Evolutionary conservation across 2,888 invertebrate species (phyloP), one percentile per base, ranked within the genome.

Genomic region (Noctuana brunneofusca): DNA sequence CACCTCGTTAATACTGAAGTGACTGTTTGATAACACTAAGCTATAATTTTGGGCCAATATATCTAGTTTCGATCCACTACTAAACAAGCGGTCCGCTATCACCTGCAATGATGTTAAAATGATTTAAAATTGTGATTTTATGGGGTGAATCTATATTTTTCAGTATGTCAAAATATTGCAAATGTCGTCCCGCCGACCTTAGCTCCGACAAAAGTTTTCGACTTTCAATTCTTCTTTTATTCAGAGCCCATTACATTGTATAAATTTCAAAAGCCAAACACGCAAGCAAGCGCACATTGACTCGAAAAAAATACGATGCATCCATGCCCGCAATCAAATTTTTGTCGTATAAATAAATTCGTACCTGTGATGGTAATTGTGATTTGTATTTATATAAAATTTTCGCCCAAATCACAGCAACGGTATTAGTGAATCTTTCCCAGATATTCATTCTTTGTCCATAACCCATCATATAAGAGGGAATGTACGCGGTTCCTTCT

Each of bases 401-500:
- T 67, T 92, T 92, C 0, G 89, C 84, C 69, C 80, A 81, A 3
- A 86, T 68, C 0, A 86, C 83, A 6, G 87, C 81, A 32, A 89
- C 56, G 0, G 92, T 89, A 69, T 93, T 93, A 16, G 79, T 67
- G 48, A 92, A 75, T 71, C 93, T 79, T 71, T 93, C 87, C 76
- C 82, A 87, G 18, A 92, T 73, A 6, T 72, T 83, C 93, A 93
- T 93, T 35, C 80, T 77, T 63, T 92, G 87, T 18, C 88, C 88
- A 66, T 79, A 92, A 4, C 90, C 84, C 68, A 89, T 82, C 85
- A 93, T 92, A 69, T 93, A 93, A 22, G 89, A 91, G 0, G 93
- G 92, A 48, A 93, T 89, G 66, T 93, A 93, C 0, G 93, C 82
- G 0, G 93, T 91, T 50, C 92, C 91, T 65, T 93, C 92, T 5